These are phyloP conservation scores for Enteromius fasciolatus DNA, from an alignment of 2,797 vertebrate genomes.

Conservation along the genomic window DNA sequence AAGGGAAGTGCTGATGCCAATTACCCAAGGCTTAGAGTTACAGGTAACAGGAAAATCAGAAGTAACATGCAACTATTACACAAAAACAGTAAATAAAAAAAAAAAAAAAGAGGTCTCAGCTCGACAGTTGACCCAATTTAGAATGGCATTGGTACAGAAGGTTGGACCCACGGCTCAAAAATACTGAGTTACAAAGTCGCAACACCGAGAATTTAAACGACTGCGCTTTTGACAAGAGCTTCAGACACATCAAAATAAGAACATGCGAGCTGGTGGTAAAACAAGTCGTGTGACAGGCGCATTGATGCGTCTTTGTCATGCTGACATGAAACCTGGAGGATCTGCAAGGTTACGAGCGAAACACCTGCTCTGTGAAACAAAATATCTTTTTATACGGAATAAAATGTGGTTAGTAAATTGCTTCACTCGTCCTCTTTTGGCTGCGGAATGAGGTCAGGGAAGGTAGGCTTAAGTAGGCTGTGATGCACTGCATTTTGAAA, in stretches of 20 bases:
- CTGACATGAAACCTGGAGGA: constrained; percentile 19
- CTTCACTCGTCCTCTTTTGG: constrained; percentile 9
- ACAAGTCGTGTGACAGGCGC: neutral
- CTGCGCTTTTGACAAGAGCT: constrained; percentile 21
- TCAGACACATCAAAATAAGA: constrained; percentile 27
- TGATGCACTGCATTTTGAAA: neutral
- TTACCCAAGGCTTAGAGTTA: constrained; percentile 15
- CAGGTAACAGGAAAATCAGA: constrained; percentile 27
- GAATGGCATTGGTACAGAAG: neutral
- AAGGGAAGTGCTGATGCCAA: constrained; percentile 28
- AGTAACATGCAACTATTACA: neutral
- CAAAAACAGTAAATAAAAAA: neutral
- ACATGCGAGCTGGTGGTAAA: constrained; percentile 4
- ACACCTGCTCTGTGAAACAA: constrained; percentile 18
- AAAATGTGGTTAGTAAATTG: constrained; percentile 2
- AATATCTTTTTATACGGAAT: neutral
- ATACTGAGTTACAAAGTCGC: constrained; percentile 1
- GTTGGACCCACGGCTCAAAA: neutral
- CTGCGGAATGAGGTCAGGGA: constrained; percentile 23
- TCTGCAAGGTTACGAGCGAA: neutral
- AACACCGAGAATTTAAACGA: constrained; percentile 16
- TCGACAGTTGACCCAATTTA: neutral
- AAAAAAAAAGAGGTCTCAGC: neutral
- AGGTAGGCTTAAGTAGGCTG: constrained; percentile 35
- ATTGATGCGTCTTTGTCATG: neutral